A percentile compares a stretch with the other conserved stretches of the same genome.
These are phyloP conservation scores for Tichodroma muraria DNA, from an alignment of 2,113 vertebrate genomes.

Conservation along the genomic window DNA sequence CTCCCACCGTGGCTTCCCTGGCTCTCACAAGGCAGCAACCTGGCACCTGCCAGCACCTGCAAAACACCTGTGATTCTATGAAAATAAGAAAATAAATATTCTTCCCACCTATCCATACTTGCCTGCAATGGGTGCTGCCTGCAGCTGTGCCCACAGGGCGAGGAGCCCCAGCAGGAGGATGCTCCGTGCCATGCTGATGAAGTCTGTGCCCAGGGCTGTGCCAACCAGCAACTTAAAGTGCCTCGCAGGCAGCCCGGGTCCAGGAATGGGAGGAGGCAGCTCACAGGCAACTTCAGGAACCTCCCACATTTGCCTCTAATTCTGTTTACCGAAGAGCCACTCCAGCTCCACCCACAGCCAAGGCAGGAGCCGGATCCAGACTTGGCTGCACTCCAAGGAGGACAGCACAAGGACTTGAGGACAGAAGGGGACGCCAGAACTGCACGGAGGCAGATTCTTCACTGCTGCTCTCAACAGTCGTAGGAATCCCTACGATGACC, in stretches of 20 bases:
- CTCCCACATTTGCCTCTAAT: slow-evolving; percentile 10
- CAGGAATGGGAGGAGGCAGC: slow-evolving; percentile 11
- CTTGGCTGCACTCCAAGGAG: accelerated
- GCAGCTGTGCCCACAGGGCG: neutral
- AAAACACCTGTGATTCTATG: neutral
- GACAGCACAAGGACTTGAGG: neutral
- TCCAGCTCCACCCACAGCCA: neutral
- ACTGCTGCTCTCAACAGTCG: neutral
- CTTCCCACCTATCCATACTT: neutral
- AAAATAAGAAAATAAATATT: neutral
- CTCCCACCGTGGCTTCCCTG: accelerated
- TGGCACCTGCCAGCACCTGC: neutral
- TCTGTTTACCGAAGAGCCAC: neutral
- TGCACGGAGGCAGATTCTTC: neutral
- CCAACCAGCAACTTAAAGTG: neutral
- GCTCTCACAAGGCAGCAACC: neutral
- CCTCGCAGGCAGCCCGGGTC: neutral
- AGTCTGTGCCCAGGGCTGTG: neutral
- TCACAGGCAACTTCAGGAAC: neutral
- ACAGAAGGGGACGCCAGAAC: neutral
- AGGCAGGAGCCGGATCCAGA: neutral
- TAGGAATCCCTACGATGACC: neutral
- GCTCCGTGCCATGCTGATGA: neutral
- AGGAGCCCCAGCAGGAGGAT: slow-evolving; percentile 23
- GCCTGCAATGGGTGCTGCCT: slow-evolving; percentile 15